phyloP scores from a whole-genome alignment of 2,797 vertebrate genomes.

The Platalea minor region DNA sequence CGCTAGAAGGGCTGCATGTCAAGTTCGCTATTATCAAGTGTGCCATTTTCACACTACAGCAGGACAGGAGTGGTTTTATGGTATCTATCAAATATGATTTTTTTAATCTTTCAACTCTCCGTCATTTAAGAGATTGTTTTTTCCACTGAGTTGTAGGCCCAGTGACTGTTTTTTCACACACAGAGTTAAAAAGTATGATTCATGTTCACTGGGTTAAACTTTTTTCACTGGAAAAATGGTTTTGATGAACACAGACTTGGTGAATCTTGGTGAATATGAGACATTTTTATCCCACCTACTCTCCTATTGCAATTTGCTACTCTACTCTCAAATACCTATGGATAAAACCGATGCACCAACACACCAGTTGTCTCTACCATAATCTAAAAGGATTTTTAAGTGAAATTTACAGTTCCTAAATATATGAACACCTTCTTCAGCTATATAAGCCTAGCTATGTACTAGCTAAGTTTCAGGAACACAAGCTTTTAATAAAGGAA shows the following conservation, averaged over 20 bases:
- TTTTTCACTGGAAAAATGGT: background rate
- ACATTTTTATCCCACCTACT: background rate
- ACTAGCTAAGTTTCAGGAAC: background rate
- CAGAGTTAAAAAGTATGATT: background rate
- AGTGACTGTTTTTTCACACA: background rate
- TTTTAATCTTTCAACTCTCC: background rate
- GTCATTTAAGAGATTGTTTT: background rate
- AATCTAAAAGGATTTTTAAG: background rate
- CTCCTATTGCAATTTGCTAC: background rate
- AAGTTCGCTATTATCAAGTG: background rate
- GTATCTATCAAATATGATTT: background rate
- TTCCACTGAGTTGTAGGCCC: background rate
- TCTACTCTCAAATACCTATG: background rate
- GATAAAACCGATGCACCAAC: background rate
- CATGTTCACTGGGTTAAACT: background rate
- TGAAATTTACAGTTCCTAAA: background rate
- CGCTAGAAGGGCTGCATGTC: background rate
- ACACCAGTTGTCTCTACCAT: background rate
- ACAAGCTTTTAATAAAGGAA: background rate
- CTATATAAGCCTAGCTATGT: background rate
- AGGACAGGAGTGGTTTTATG: background rate
- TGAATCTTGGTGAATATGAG: background rate
- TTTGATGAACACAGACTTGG: background rate
- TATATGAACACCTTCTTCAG: background rate
- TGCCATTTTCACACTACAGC: background rate